Evolutionary conservation across 1,140 invertebrate genomes (phyloP).

Genomic region (Carposina sasakii): DNA sequence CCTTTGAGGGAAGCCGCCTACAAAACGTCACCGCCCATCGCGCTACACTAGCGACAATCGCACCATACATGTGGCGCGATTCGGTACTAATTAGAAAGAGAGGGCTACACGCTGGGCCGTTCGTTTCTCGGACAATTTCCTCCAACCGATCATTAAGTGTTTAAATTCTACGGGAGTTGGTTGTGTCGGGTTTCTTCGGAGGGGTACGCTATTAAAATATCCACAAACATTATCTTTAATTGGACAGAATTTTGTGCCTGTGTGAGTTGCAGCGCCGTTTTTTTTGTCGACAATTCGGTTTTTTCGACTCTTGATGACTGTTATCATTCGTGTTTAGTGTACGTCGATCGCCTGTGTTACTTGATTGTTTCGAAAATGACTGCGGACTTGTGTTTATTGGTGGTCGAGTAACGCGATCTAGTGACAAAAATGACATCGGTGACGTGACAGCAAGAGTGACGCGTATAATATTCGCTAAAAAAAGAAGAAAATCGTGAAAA

Average conservation of each 20-base stretch:
- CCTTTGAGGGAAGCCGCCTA: conserved; percentile 39
- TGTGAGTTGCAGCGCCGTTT: conserved; percentile 46
- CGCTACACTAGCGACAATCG: conserved; percentile 43
- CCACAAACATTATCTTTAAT: conserved; percentile 71
- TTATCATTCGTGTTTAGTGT: conserved; percentile 56
- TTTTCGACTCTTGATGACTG: conserved; percentile 62
- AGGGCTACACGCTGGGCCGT: conserved; percentile 50
- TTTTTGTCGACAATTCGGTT: conserved; percentile 59
- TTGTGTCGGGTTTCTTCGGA: conserved; percentile 68
- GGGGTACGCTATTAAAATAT: conserved; percentile 71
- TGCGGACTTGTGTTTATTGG: too few relatives aligned
- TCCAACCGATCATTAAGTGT: conserved; percentile 72
- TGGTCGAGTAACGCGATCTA: too few relatives aligned
- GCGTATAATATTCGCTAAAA: neutral
- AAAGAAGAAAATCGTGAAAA: conserved; percentile 37
- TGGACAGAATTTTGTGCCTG: conserved; percentile 67
- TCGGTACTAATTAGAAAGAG: conserved; percentile 60
- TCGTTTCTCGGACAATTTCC: conserved; percentile 70
- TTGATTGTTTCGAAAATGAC: conserved; percentile 12
- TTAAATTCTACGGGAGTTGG: conserved; percentile 70
- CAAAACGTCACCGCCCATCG: conserved; percentile 30
- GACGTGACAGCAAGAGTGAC: conserved; percentile 38
- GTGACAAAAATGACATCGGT: conserved; percentile 56
- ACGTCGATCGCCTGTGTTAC: conserved; percentile 42
- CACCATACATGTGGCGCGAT: conserved; percentile 50